phyloP scores from a whole-genome alignment of 2,113 vertebrate species.

The Thinocorus orbignyianus region DNA sequence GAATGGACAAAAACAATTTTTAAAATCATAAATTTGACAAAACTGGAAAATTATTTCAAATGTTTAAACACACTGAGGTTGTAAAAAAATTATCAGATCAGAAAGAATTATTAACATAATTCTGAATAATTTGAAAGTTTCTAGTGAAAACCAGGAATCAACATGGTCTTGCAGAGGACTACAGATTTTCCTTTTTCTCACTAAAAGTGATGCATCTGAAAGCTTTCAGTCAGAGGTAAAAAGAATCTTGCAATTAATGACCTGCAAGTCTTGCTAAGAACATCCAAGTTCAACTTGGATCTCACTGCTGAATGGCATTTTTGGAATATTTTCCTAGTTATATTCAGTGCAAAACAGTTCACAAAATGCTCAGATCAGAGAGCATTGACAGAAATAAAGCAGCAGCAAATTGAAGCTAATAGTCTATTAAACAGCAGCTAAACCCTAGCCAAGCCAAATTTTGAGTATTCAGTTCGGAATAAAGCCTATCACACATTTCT shows the following conservation, averaged over 20 bases:
- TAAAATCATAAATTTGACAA: neutral
- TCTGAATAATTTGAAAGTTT: neutral
- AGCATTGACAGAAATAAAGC: slow-evolving; percentile 20
- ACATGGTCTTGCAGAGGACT: neutral
- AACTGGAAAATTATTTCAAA: neutral
- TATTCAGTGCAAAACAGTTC: neutral
- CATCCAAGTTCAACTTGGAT: neutral
- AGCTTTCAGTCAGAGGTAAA: neutral
- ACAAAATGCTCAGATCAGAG: neutral
- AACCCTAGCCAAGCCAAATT: slow-evolving; percentile 24
- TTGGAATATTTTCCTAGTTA: neutral
- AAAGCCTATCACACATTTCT: slow-evolving; percentile 13
- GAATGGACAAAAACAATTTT: neutral
- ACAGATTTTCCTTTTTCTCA: neutral
- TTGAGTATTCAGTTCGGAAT: slow-evolving; percentile 1
- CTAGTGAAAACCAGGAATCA: neutral
- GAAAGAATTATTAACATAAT: neutral
- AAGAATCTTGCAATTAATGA: neutral
- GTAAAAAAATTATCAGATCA: neutral
- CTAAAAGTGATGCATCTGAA: neutral
- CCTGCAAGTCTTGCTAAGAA: neutral
- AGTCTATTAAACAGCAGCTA: slow-evolving; percentile 18
- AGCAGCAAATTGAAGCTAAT: slow-evolving; percentile 12
- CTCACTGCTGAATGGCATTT: neutral
- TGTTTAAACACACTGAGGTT: neutral